Evolutionary conservation across 2,797 vertebrate species (phyloP), one percentile per base, ranked within the genome.

Genomic region (Danio albolineatus): DNA sequence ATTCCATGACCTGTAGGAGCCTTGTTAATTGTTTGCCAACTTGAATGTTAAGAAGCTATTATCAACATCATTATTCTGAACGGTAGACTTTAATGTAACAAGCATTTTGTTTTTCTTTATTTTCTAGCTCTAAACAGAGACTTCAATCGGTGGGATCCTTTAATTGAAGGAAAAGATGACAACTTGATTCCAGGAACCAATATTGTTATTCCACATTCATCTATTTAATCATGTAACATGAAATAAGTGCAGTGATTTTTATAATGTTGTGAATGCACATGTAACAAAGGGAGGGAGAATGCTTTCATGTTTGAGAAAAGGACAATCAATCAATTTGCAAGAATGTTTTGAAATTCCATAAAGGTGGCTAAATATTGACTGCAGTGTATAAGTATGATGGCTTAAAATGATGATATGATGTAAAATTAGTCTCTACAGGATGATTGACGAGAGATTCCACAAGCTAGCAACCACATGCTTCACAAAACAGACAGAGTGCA

Each of bases 151-250:
- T 99, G 97, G 97, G 92, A 98, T 82, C 78, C 81, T 73, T 91
- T 99, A 54, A 94, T 98, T 69, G 95, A 99, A 43, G 98, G 97
- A 3, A 57, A 95, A 81, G 94, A 97, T 75, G 86, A 92, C 2
- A 93, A 97, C 88, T 94, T 99, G 74, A 98, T 98, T 83, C 92
- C 91, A 82, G 96, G 95, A 78, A 96, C 94, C 38, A 96, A 96
- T 8, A 65, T 97, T 43, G 85, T 87, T 2, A 28, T 93, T 78
- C 86, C 92, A 78, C 90, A 91, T 67, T 93, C 94, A 6, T 74
- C 92, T 51, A 90, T 94, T 71, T 95, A 86, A 93, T 4, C n/a
- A 0, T 6, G 14, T 5, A 38, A n/a, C 5, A 19, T 41, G 14
- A 46, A 71, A 64, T 56, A 17, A 10, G 54, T 46, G 28, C 17